Conservation (phyloP, 2,113 vertebrate genomes). For the Ailurus styani region DNA sequence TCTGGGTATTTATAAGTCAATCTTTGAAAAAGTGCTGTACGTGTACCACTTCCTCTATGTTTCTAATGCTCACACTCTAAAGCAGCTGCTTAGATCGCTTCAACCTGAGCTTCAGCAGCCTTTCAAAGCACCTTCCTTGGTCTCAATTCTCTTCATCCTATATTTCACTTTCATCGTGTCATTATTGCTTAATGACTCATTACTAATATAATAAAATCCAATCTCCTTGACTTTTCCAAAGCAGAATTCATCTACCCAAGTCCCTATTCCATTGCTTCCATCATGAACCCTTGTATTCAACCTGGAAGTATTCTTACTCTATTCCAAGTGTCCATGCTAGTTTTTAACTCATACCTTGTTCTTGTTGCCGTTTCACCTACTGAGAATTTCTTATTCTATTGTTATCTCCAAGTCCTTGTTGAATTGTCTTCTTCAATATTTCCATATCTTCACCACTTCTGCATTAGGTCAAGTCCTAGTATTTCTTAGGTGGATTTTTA, state of each 20-base stretch:
- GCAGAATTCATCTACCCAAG: slow-evolving; percentile 4
- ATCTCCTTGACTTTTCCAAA: slow-evolving; percentile 51
- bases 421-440: not conserved
- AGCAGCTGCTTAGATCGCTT: not conserved
- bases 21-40: not conserved
- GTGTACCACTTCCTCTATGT: not conserved
- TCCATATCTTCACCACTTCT: not conserved
- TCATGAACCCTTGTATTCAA: not conserved
- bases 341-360: not conserved
- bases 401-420: not conserved
- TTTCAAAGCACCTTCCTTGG: slow-evolving; percentile 19
- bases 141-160: slow-evolving; percentile 11
- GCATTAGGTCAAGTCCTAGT: not conserved
- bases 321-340: not conserved
- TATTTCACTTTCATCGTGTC: slow-evolving; percentile 37
- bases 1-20: not conserved
- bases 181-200: slow-evolving; percentile 56
- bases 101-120: not conserved
- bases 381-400: not conserved
- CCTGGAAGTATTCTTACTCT: not conserved
- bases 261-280: not conserved
- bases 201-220: slow-evolving; percentile 54
- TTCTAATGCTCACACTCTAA: not conserved
- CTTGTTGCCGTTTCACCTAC: not conserved
- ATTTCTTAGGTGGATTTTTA: not conserved